A percentile compares a stretch with the other conserved stretches of the same genome.
Conservation (phyloP, 2,888 invertebrate genomes). For the Nomada goodeniana region DNA sequence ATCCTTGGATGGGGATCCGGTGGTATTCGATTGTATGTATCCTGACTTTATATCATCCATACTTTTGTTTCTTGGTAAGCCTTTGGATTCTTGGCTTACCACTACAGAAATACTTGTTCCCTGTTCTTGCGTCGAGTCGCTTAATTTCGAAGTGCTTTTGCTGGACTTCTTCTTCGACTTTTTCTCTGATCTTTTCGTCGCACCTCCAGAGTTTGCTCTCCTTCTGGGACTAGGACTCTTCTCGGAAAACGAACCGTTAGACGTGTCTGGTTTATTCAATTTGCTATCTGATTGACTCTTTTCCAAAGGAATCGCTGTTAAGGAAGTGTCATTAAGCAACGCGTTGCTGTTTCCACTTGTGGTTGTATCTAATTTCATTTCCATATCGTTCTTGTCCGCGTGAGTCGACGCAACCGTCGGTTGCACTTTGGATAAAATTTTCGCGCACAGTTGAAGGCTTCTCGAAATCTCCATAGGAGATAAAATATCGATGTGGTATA, state of each 20-base stretch:
- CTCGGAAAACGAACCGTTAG: conserved; percentile 71
- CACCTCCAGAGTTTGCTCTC: conserved; percentile 82
- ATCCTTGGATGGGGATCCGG: conserved; percentile 51
- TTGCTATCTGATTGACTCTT: conserved; percentile 89
- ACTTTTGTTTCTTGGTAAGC: conserved; percentile 77
- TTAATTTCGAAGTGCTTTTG: conserved; percentile 80
- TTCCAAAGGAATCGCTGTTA: conserved; percentile 84
- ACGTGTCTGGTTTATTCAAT: conserved; percentile 84
- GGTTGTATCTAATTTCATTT: conserved; percentile 60
- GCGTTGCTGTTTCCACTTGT: conserved; percentile 29
- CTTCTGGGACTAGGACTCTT: conserved; percentile 81
- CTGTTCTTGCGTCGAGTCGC: conserved; percentile 75
- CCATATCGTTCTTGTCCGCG: conserved; percentile 70
- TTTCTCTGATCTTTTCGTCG: conserved; percentile 85
- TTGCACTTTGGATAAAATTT: conserved; percentile 91
- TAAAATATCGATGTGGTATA: conserved; percentile 86
- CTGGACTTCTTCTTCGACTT: conserved; percentile 86
- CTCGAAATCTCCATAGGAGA: conserved; percentile 88
- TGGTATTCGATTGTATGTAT: conserved; percentile 62
- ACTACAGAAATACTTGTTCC: conserved; percentile 77
- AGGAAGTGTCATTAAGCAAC: conserved; percentile 68
- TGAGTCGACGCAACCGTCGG: conserved; percentile 86
- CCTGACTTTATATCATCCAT: conserved; percentile 79
- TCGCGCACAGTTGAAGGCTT: conserved; percentile 89
- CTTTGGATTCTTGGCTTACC: conserved; percentile 75